These are phyloP conservation scores for Betta splendens DNA, from an alignment of 2,797 vertebrate species.

Conservation along the genomic window DNA sequence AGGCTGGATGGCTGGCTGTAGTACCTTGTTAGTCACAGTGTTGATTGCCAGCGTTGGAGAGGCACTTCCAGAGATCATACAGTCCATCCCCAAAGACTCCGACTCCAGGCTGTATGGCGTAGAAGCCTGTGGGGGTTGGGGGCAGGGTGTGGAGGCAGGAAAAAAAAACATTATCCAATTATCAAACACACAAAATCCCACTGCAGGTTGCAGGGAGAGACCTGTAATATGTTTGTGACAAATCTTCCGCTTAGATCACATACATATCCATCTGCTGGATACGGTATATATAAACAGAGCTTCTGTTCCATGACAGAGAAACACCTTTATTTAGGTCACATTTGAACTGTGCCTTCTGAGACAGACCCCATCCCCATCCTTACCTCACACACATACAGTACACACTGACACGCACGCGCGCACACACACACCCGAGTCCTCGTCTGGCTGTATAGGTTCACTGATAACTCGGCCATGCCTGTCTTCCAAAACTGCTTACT, in stretches of 20 bases:
- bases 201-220: slow-evolving; percentile 36
- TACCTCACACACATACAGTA: slow-evolving; percentile 33
- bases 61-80: slow-evolving; percentile 97
- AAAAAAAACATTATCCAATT: slow-evolving; percentile 65
- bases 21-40: slow-evolving; percentile 98
- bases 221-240: slow-evolving; percentile 35
- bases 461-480: slow-evolving; percentile 76
- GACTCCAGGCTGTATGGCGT: slow-evolving; percentile 95
- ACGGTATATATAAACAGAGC: slow-evolving; percentile 16
- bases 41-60: slow-evolving; percentile 96
- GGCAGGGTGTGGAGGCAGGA: slow-evolving; percentile 55
- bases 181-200: slow-evolving; percentile 61
- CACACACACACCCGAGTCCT: slow-evolving; percentile 17
- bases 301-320: slow-evolving; percentile 60
- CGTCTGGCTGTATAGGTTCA: slow-evolving; percentile 41
- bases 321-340: slow-evolving; percentile 82
- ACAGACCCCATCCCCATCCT: slow-evolving; percentile 41
- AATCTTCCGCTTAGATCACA: slow-evolving; percentile 20
- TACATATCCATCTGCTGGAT: slow-evolving; percentile 13
- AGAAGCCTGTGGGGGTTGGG: slow-evolving; percentile 84
- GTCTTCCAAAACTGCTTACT: slow-evolving; percentile 82
- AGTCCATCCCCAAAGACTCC: slow-evolving; percentile 95
- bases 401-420: slow-evolving; percentile 23
- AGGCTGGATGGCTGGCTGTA: slow-evolving; percentile 74
- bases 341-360: slow-evolving; percentile 68